Conservation (phyloP, 1,140 invertebrate genomes). For the Megathymus violae region DNA sequence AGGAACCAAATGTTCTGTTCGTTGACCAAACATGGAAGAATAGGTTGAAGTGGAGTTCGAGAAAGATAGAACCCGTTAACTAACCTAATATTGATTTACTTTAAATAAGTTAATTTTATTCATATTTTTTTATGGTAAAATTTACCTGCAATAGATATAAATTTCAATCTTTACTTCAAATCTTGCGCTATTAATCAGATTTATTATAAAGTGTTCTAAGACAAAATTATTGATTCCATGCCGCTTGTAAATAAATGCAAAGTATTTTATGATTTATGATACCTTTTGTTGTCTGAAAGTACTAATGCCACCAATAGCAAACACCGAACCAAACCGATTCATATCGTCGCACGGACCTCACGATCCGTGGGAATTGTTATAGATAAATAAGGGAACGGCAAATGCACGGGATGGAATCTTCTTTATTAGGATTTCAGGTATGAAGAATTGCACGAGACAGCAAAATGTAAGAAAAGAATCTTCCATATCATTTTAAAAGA, state of each 20-base stretch:
- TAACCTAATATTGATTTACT: neutral
- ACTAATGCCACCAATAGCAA: conserved; percentile 20
- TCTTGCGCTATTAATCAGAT: conserved; percentile 19
- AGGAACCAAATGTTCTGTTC: too few relatives aligned
- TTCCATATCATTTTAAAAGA: conserved; percentile 18
- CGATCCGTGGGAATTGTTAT: conserved; percentile 57
- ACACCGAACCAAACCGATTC: conserved; percentile 47
- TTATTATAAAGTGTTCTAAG: conserved; percentile 10
- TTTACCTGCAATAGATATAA: neutral
- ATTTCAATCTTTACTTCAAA: neutral
- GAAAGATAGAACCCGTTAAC: too few relatives aligned
- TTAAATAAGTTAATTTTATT: neutral
- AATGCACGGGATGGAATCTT: conserved; percentile 60
- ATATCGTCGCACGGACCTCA: conserved; percentile 49
- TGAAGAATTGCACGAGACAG: conserved; percentile 38
- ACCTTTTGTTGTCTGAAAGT: conserved; percentile 31
- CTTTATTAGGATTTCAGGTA: conserved; percentile 56
- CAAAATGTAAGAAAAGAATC: conserved; percentile 16
- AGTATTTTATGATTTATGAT: conserved; percentile 29
- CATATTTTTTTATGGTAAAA: neutral
- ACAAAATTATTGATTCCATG: conserved; percentile 32
- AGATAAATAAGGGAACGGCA: conserved; percentile 55
- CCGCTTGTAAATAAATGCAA: conserved; percentile 31
- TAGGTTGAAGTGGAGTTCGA: too few relatives aligned
- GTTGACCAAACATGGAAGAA: too few relatives aligned